phyloP scores from a whole-genome alignment of 2,888 invertebrate species.

The Agrochola circellaris region DNA sequence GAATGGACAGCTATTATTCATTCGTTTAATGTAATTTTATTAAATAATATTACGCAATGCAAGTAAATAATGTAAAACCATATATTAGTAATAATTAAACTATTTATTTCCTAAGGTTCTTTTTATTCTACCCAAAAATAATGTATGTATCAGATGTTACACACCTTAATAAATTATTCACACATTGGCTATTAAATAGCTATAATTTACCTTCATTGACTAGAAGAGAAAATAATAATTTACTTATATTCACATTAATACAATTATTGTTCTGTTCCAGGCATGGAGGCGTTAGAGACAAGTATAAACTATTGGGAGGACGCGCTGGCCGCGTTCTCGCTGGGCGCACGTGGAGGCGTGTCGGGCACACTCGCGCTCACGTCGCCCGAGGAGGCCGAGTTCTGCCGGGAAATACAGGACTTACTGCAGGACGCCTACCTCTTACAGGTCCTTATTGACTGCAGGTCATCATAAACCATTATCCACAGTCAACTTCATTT shows the following conservation, averaged over 20 bases:
- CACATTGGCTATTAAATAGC: not conserved
- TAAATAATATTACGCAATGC: not conserved
- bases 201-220: not conserved
- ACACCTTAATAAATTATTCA: not conserved
- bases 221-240: not conserved
- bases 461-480: too few relatives aligned
- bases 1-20: not conserved
- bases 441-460: conserved; percentile 85
- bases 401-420: conserved; percentile 95
- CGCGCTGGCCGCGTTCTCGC: conserved; percentile 95
- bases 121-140: conserved; percentile 17
- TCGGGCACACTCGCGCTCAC: conserved; percentile 92
- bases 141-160: not conserved
- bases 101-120: conserved; percentile 3
- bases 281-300: conserved; percentile 97
- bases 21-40: not conserved
- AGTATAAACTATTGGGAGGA: conserved; percentile 99
- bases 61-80: conserved; percentile 5
- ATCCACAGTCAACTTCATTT: too few relatives aligned
- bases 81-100: conserved; percentile 16
- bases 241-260: not conserved
- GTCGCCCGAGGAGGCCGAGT: conserved; percentile 96
- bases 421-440: conserved; percentile 96
- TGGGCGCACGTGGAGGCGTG: conserved; percentile 90
- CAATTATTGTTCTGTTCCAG: conserved; percentile 82